These are phyloP conservation scores for Alentia gelatinosa DNA, from an alignment of 2,888 invertebrate species.

Conservation along the genomic window DNA sequence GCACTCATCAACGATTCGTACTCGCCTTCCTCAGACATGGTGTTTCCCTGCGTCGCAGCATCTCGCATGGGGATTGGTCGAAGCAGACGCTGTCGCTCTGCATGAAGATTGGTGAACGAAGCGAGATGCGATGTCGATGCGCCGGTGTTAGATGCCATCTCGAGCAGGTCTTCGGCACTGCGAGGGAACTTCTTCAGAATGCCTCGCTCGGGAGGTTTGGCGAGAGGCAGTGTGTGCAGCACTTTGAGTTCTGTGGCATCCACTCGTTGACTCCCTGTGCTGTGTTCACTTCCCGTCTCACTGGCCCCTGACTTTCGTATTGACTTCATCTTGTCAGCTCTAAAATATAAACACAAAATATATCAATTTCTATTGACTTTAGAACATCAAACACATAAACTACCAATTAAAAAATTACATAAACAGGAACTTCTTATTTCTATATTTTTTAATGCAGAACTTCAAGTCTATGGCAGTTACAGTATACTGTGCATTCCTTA, in stretches of 20 bases:
- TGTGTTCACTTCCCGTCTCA: conserved; percentile 60
- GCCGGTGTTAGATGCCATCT: background rate
- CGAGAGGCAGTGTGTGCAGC: conserved; percentile 41
- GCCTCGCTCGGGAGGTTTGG: conserved; percentile 75
- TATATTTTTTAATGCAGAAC: too few species aligned
- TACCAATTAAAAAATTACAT: too few species aligned
- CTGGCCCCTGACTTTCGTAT: conserved; percentile 50
- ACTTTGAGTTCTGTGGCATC: conserved; percentile 59
- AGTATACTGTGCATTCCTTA: too few species aligned
- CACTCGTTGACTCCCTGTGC: conserved; percentile 54
- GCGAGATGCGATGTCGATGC: background rate
- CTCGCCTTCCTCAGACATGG: conserved; percentile 41
- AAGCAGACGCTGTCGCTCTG: background rate
- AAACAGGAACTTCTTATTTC: too few species aligned
- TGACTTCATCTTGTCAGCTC: conserved; percentile 69
- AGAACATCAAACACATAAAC: too few species aligned
- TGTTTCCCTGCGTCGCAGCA: background rate
- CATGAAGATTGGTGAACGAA: background rate
- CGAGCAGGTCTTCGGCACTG: background rate
- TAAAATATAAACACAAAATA: conserved; percentile 52
- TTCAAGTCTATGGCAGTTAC: too few species aligned
- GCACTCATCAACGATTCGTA: conserved; percentile 27
- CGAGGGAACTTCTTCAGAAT: conserved; percentile 70
- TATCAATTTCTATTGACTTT: background rate
- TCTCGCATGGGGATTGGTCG: conserved; percentile 8